Percentiles rank a stretch among this genome's conserved stretches.
Conservation (phyloP, 35 echinoderm and acorn worm species). For the Apostichopus japonicus region DNA sequence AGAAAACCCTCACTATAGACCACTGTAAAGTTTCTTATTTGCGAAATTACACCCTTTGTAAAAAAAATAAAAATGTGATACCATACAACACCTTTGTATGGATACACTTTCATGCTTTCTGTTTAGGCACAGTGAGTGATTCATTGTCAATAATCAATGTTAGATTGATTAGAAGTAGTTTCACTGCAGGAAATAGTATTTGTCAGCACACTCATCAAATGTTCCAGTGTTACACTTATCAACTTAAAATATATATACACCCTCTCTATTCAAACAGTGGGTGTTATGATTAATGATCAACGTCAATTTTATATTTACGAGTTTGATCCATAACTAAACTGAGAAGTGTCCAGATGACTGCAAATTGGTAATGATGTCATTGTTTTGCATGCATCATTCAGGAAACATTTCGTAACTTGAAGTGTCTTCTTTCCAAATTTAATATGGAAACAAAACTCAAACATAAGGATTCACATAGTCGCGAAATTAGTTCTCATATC, state of each 20-base stretch:
- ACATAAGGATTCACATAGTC: too few species aligned
- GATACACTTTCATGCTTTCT: too few species aligned
- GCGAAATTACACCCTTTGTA: too few species aligned
- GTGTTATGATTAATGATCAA: background rate
- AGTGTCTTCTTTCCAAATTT: too few species aligned
- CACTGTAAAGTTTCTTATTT: too few species aligned
- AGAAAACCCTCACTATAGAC: too few species aligned
- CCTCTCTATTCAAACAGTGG: background rate
- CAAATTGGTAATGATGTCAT: background rate
- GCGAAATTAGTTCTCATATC: too few species aligned
- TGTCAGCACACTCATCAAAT: background rate
- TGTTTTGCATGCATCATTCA: too few species aligned
- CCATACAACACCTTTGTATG: too few species aligned
- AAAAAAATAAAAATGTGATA: too few species aligned
- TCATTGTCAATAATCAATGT: background rate
- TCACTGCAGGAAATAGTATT: background rate
- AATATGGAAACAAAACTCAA: too few species aligned
- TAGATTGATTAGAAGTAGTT: background rate
- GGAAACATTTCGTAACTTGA: too few species aligned
- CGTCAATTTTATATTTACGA: background rate
- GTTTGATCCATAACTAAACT: background rate
- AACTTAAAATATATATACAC: background rate
- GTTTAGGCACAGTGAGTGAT: background rate
- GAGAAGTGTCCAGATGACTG: background rate
- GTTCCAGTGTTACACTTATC: background rate